These are phyloP conservation scores for Falcunculus frontatus DNA, from an alignment of 2,113 vertebrate genomes.

Conservation along the genomic window DNA sequence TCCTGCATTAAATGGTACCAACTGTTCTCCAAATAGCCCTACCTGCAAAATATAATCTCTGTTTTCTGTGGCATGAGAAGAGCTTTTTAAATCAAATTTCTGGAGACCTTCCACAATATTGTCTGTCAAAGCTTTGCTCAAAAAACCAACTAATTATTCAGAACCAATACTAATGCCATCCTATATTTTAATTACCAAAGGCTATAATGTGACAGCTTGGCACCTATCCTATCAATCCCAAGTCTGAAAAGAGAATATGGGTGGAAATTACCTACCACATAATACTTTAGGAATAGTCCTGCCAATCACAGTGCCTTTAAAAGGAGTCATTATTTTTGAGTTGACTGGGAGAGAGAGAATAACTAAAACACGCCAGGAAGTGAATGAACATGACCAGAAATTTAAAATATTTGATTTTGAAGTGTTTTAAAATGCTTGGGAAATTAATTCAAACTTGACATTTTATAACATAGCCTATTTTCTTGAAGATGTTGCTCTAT, in stretches of 20 bases:
- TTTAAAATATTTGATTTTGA: not conserved
- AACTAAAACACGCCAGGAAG: not conserved
- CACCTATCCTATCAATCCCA: not conserved
- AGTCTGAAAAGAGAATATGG: not conserved
- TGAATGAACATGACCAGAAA: not conserved
- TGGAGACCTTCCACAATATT: not conserved
- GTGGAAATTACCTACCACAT: not conserved
- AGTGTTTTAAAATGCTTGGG: not conserved
- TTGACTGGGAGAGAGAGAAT: not conserved
- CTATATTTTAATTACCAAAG: conserved; percentile 30
- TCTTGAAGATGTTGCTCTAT: not conserved
- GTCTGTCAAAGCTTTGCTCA: not conserved
- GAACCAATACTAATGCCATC: not conserved
- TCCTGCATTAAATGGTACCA: conserved; percentile 26
- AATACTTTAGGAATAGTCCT: not conserved
- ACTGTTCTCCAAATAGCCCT: not conserved
- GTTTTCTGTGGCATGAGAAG: not conserved
- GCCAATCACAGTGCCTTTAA: conserved; percentile 18
- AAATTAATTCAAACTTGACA: not conserved
- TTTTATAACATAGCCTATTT: not conserved
- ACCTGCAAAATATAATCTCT: conserved; percentile 16
- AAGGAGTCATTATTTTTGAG: conserved; percentile 24
- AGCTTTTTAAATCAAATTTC: not conserved
- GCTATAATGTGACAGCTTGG: conserved; percentile 5
- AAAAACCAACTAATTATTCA: conserved; percentile 25